phyloP scores from a whole-genome alignment of 2,113 vertebrate species.

The Sorex fumeus region DNA sequence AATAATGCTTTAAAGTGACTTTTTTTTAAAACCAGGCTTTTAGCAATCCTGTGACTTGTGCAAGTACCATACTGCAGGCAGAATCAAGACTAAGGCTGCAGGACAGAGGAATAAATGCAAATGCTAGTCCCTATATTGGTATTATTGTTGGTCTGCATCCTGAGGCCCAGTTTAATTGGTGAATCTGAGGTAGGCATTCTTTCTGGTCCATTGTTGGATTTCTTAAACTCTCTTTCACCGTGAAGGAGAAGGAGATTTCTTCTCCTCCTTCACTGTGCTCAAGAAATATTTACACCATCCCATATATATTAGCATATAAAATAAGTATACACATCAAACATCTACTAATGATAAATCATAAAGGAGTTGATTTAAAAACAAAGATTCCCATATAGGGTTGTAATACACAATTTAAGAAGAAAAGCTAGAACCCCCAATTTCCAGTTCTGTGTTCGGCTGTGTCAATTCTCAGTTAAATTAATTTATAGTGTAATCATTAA shows the following conservation, averaged over 20 bases:
- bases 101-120: not conserved
- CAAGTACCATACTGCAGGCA: not conserved
- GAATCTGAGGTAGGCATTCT: not conserved
- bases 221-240: too few species aligned
- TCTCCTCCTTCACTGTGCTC: too few species aligned
- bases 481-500: conserved; percentile 24
- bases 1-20: too few species aligned
- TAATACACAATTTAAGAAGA: too few species aligned
- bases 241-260: too few species aligned
- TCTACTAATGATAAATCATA: too few species aligned
- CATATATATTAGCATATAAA: too few species aligned
- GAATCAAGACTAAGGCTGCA: not conserved
- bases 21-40: conserved; percentile 43
- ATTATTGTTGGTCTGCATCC: not conserved
- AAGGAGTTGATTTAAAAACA: too few species aligned
- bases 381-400: too few species aligned
- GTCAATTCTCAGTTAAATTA: not conserved
- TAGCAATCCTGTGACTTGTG: not conserved
- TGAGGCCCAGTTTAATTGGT: not conserved
- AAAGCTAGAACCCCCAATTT: not conserved
- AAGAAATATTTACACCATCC: too few species aligned
- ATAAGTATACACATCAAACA: too few species aligned
- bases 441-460: not conserved
- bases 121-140: not conserved
- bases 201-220: not conserved